Evolutionary conservation across 2,888 invertebrate species (phyloP), one percentile per base, ranked within the genome.

Genomic region (Apodemia hepburni): DNA sequence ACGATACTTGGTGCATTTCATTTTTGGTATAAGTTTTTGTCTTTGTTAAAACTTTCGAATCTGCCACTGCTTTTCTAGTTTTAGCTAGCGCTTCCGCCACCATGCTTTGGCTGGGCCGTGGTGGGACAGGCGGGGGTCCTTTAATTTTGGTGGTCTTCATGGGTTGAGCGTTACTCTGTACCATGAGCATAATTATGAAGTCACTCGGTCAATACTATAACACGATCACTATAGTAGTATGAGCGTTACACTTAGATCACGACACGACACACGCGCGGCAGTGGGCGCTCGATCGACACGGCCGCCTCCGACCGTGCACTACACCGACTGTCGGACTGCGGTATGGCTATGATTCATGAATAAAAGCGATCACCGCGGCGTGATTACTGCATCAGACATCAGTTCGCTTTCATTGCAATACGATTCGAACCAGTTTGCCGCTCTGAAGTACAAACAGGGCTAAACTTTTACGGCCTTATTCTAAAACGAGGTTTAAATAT

Each of bases 41-140:
- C 74, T 87, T 90, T n/a, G 86, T 77, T 64, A 89, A 76, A 73
- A 82, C 84, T 73, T 90, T 88, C 17, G 92, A 91, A 63, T 92
- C 92, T 63, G 91, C 87, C 62, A 92, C 91, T 63, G 91, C 90
- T 80, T 87, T 92, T 73, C 93, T 89, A 62, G 93, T 92, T 84
- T 95, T 95, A 66, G 95, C 94, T 69, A 96, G 87, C 63, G 95
- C 95, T 84, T 95, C 95, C 63, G 95, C 94, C 63, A 95, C 94
- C 76, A 95, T 92, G 75, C 93, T 94, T 77, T 95, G 94, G 81
- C 95, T 95, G 64, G 96, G 96, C 75, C 96, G 92, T 71, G 96
- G 96, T 64, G 96, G 96, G 70, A 96, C 96, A 74, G 96, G 96
- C 71, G 96, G 96, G 69, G 95, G 95, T 66, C 94, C 94, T 77